A percentile compares a stretch with the other conserved stretches of the same genome.
These are phyloP conservation scores for Pantala flavescens DNA, from an alignment of 1,140 invertebrate species.

Conservation along the genomic window DNA sequence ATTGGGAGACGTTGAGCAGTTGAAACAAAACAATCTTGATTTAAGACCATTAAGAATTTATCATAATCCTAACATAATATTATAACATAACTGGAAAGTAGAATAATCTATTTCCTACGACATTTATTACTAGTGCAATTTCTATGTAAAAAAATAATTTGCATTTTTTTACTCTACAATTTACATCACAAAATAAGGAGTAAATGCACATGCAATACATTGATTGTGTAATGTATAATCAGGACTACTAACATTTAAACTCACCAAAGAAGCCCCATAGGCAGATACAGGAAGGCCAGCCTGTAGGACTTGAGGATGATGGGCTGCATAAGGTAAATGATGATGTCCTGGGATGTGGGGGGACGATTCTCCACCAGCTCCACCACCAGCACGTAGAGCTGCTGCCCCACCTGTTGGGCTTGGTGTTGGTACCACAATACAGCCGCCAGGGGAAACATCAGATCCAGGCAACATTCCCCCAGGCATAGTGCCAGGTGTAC, in stretches of 20 bases:
- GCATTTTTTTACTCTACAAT: too few species aligned
- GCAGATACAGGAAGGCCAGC: constrained; percentile 44
- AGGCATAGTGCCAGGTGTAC: constrained; percentile 12
- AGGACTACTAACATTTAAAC: constrained; percentile 26
- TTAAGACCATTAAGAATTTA: too few species aligned
- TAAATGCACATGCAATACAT: too few species aligned
- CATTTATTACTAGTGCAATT: too few species aligned
- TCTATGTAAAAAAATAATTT: too few species aligned
- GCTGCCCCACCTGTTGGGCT: neutral
- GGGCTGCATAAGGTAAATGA: neutral
- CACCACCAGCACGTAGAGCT: neutral
- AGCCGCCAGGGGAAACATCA: constrained; percentile 43
- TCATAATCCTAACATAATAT: too few species aligned
- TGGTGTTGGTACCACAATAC: constrained; percentile 37
- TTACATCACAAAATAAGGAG: too few species aligned
- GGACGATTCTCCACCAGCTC: constrained; percentile 27
- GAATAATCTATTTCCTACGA: too few species aligned
- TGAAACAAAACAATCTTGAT: too few species aligned
- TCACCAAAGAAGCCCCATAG: constrained; percentile 59
- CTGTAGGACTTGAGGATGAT: constrained; percentile 32
- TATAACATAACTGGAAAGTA: too few species aligned
- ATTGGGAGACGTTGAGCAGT: too few species aligned
- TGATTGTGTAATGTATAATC: too few species aligned
- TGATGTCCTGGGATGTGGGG: constrained; percentile 41
- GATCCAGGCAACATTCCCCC: constrained; percentile 33